These are phyloP conservation scores for Xiphorhynchus elegans DNA, from an alignment of 2,113 vertebrate genomes.

Conservation along the genomic window DNA sequence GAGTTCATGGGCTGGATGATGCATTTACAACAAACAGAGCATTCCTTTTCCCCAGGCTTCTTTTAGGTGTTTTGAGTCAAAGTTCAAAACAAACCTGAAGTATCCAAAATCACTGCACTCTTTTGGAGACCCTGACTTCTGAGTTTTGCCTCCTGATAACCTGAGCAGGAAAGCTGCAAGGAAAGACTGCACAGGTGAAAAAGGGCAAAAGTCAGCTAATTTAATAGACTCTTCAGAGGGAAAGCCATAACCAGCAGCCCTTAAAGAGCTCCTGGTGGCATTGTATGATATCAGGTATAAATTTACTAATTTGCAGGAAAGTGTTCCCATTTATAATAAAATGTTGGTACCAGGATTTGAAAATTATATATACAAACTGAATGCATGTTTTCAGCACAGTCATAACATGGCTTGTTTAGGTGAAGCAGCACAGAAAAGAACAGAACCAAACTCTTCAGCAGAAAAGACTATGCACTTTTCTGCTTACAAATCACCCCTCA, in stretches of 20 bases:
- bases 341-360: not conserved
- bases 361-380: not conserved
- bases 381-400: not conserved
- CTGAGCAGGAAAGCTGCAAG: not conserved
- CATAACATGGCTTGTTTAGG: not conserved
- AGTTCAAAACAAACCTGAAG: not conserved
- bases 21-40: not conserved
- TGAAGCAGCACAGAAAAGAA: not conserved
- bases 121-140: not conserved
- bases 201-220: not conserved
- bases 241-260: not conserved
- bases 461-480: not conserved
- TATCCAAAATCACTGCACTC: not conserved
- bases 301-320: not conserved
- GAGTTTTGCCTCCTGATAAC: not conserved
- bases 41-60: not conserved
- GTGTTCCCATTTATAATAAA: not conserved
- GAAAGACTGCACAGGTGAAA: not conserved
- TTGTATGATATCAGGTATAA: not conserved
- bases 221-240: not conserved
- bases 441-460: not conserved
- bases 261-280: not conserved
- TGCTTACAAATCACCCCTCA: not conserved
- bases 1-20: not conserved
- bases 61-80: not conserved